phyloP scores from a whole-genome alignment of 1,140 invertebrate genomes.

The Ips typographus region DNA sequence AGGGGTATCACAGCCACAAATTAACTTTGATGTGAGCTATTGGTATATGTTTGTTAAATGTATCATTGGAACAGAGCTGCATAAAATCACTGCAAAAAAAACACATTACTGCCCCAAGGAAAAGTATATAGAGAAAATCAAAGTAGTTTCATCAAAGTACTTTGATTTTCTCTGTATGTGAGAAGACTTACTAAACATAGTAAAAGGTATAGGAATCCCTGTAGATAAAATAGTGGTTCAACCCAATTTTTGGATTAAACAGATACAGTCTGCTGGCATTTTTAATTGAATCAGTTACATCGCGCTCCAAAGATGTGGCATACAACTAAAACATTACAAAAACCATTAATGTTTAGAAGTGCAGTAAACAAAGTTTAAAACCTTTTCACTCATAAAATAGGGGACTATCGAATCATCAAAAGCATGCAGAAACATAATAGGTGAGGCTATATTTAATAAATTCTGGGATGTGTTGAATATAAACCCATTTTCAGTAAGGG shows the following conservation, averaged over 20 bases:
- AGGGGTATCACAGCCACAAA: conserved; percentile 29
- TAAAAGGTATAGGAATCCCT: conserved; percentile 37
- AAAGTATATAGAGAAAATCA: background rate
- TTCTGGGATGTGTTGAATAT: conserved; percentile 43
- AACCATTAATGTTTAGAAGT: background rate
- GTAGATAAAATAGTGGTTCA: conserved; percentile 41
- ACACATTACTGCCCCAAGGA: too few species aligned
- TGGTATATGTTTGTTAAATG: conserved; percentile 1
- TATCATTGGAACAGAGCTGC: background rate
- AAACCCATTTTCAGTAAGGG: conserved; percentile 58
- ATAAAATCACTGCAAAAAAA: conserved; percentile 28
- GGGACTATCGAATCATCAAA: conserved; percentile 48
- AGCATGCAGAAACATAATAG: conserved; percentile 48
- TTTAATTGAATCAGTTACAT: conserved; percentile 4
- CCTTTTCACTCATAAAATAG: conserved; percentile 44
- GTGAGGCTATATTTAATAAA: conserved; percentile 40
- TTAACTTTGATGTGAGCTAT: conserved; percentile 39
- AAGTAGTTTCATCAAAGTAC: too few species aligned
- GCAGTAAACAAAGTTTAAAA: conserved; percentile 5
- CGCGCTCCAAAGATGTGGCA: conserved; percentile 30
- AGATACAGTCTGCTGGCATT: conserved; percentile 34
- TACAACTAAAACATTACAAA: conserved; percentile 35
- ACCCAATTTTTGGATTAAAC: conserved; percentile 31
- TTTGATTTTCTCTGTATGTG: too few species aligned
- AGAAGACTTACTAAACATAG: conserved; percentile 38